phyloP scores from a whole-genome alignment of 2,797 vertebrate genomes.

The Alca torda region DNA sequence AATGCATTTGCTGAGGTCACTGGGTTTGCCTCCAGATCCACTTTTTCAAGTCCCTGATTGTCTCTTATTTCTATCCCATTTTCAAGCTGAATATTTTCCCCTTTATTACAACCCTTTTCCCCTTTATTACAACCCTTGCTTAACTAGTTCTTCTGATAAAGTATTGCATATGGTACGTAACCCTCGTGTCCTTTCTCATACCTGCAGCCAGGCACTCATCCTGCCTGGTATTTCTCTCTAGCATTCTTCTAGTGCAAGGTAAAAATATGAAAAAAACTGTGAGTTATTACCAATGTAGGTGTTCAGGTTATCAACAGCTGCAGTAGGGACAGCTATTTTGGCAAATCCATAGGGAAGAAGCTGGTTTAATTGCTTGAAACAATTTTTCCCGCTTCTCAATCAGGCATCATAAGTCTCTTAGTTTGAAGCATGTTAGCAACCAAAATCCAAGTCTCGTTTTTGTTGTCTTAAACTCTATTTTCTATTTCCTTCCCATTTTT shows the following conservation, averaged over 20 bases:
- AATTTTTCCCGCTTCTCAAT: background rate
- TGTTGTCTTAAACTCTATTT: background rate
- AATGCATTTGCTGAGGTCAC: background rate
- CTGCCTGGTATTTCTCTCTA: background rate
- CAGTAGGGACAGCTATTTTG: background rate
- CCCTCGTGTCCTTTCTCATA: background rate
- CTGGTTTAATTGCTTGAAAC: background rate
- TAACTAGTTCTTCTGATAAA: background rate
- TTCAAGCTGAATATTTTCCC: background rate
- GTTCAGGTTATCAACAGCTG: background rate
- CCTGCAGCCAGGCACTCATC: background rate
- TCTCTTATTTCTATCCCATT: background rate
- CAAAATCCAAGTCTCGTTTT: background rate
- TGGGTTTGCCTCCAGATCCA: background rate
- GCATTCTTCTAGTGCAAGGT: background rate
- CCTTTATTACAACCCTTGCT: background rate
- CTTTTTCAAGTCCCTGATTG: background rate
- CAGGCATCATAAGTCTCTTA: too few relatives aligned
- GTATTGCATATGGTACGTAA: accelerated
- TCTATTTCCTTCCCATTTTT: background rate
- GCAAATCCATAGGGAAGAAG: background rate
- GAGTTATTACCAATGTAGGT: background rate
- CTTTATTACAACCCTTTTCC: background rate
- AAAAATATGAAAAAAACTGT: background rate
- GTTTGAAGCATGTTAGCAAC: background rate